Evolutionary conservation across 2,113 vertebrate species (phyloP).

Genomic region (Orycteropus afer): DNA sequence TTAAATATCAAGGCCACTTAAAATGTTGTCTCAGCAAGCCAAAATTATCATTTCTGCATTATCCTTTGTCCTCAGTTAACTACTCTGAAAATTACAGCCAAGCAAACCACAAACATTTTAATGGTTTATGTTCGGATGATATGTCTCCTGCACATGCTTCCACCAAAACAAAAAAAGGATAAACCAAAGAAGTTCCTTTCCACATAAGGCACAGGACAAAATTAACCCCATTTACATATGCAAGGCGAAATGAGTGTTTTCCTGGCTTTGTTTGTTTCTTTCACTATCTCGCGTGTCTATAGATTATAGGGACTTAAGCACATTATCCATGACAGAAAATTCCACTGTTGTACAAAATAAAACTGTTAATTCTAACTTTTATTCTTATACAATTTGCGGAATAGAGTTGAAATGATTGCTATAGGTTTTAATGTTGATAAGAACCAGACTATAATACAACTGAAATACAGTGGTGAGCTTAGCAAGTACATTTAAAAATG

Average conservation of each 20-base stretch:
- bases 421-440: conserved; percentile 85
- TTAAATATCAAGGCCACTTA: conserved; percentile 74
- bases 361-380: conserved; percentile 94
- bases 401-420: conserved; percentile 84
- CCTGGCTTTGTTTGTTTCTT: conserved; percentile 85
- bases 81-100: conserved; percentile 81
- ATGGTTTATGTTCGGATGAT: conserved; percentile 77
- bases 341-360: conserved; percentile 94
- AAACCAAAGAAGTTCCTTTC: conserved; percentile 90
- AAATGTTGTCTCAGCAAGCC: conserved; percentile 82
- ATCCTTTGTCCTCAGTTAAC: conserved; percentile 84
- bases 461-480: conserved; percentile 88
- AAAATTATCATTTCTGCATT: conserved; percentile 77
- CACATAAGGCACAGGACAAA: conserved; percentile 99
- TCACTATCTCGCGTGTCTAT: conserved; percentile 90
- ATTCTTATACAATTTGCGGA: conserved; percentile 91
- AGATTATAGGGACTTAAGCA: conserved; percentile 88
- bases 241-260: conserved; percentile 84
- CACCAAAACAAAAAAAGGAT: conserved; percentile 77
- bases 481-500: conserved; percentile 87
- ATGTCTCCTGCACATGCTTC: conserved; percentile 86
- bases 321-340: conserved; percentile 91
- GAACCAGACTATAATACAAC: conserved; percentile 88
- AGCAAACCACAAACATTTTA: conserved; percentile 80
- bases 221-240: conserved; percentile 92